Evolutionary conservation across 1,140 invertebrate species (phyloP).

Genomic region (Drosophila willistoni): DNA sequence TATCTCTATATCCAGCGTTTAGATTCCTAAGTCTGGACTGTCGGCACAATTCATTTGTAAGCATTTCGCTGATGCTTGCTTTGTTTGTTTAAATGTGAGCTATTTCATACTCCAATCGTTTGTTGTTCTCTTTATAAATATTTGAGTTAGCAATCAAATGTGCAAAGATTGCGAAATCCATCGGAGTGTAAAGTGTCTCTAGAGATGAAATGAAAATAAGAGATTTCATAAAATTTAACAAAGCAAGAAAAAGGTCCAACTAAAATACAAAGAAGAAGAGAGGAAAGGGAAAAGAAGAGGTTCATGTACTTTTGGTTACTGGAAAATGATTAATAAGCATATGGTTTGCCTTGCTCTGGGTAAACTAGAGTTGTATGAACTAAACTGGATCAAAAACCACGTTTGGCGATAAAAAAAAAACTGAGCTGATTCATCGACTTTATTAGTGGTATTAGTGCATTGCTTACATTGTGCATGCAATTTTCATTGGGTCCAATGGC

Average conservation of each 20-base stretch:
- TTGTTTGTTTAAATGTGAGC: slow-evolving; percentile 5
- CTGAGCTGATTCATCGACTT: slow-evolving; percentile 10
- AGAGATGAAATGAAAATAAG: no score
- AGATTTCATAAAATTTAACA: not conserved
- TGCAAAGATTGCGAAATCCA: not conserved
- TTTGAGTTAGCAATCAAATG: not conserved
- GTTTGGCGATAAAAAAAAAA: slow-evolving; percentile 1
- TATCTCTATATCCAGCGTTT: slow-evolving; percentile 1
- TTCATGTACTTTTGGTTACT: slow-evolving; percentile 71
- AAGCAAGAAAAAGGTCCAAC: no score
- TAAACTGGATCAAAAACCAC: slow-evolving; percentile 65
- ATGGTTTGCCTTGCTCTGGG: slow-evolving; percentile 51
- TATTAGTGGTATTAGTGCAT: slow-evolving; percentile 37
- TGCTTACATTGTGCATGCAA: slow-evolving; percentile 81
- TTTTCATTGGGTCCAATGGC: slow-evolving; percentile 28
- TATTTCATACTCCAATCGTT: slow-evolving; percentile 37
- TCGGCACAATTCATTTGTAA: slow-evolving; percentile 42
- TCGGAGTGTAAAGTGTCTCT: no score
- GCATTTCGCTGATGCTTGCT: slow-evolving; percentile 37
- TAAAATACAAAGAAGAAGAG: not conserved
- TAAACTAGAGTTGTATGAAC: slow-evolving; percentile 38
- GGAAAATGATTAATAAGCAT: slow-evolving; percentile 80
- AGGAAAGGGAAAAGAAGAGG: slow-evolving; percentile 12
- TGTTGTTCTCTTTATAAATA: not conserved
- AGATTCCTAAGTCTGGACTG: not conserved